phyloP scores from a whole-genome alignment of 2,113 vertebrate species.

The Turnix velox region DNA sequence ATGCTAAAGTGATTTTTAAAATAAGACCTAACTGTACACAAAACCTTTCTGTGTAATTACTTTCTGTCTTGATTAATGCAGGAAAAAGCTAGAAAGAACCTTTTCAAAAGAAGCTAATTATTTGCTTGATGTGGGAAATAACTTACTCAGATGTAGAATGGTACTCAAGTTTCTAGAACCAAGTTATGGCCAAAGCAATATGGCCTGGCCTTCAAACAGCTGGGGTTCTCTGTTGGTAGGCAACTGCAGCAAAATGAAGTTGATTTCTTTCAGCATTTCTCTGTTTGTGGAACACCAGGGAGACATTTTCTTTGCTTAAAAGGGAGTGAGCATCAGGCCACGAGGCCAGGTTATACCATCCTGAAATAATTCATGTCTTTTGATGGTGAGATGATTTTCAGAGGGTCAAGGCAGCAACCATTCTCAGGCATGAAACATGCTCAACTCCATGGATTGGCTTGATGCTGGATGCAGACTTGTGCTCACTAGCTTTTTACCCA shows the following conservation, averaged over 20 bases:
- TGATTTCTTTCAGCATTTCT: not conserved
- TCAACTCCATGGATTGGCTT: not conserved
- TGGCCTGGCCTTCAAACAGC: not conserved
- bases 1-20: not conserved
- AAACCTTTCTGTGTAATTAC: not conserved
- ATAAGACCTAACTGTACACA: not conserved
- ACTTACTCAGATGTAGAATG: not conserved
- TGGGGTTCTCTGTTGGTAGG: not conserved
- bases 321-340: not conserved
- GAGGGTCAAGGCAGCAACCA: not conserved
- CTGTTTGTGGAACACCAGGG: not conserved
- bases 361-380: not conserved
- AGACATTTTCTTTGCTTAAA: not conserved
- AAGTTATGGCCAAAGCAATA: not conserved
- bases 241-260: not conserved
- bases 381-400: not conserved
- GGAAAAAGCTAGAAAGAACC: conserved; percentile 25
- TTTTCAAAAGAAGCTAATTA: not conserved
- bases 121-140: not conserved
- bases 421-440: not conserved
- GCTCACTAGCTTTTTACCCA: not conserved
- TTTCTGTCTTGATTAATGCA: conserved; percentile 4
- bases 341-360: not conserved
- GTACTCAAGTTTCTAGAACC: not conserved
- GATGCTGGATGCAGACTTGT: not conserved